phyloP scores from a whole-genome alignment of 2,113 vertebrate genomes.

The Dipodomys ordii region DNA sequence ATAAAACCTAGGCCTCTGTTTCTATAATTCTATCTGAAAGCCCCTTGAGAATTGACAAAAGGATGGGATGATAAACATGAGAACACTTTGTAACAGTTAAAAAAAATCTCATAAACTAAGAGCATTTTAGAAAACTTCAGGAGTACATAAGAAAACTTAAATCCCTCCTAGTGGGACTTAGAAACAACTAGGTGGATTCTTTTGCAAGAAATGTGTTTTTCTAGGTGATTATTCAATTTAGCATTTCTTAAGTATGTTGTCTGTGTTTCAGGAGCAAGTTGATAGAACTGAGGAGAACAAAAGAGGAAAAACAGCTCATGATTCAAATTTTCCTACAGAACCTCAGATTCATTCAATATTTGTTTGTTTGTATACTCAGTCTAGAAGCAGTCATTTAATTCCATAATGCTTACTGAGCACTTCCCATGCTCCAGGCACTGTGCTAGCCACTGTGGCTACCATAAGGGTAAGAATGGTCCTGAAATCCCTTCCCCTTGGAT shows the following conservation, averaged over 20 bases:
- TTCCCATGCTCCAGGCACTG: neutral
- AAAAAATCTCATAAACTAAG: neutral
- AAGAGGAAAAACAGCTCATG: neutral
- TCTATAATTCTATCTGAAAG: neutral
- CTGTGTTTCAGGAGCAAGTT: slow-evolving; percentile 18
- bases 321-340: slow-evolving; percentile 39
- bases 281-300: slow-evolving; percentile 37
- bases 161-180: neutral
- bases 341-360: neutral
- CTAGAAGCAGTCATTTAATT: neutral
- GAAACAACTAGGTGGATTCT: neutral
- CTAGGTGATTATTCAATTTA: slow-evolving; percentile 28
- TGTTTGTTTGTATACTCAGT: neutral
- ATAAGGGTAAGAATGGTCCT: neutral
- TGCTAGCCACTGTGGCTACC: neutral
- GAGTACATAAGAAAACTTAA: neutral
- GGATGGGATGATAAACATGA: neutral
- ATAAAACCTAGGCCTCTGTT: neutral
- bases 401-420: neutral
- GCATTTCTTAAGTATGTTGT: neutral
- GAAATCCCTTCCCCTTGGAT: neutral
- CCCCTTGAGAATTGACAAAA: neutral
- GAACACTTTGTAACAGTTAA: neutral
- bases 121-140: neutral
- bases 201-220: slow-evolving; percentile 6